phyloP scores from a whole-genome alignment of 2,113 vertebrate genomes.

The Hirundichthys speculiger region DNA sequence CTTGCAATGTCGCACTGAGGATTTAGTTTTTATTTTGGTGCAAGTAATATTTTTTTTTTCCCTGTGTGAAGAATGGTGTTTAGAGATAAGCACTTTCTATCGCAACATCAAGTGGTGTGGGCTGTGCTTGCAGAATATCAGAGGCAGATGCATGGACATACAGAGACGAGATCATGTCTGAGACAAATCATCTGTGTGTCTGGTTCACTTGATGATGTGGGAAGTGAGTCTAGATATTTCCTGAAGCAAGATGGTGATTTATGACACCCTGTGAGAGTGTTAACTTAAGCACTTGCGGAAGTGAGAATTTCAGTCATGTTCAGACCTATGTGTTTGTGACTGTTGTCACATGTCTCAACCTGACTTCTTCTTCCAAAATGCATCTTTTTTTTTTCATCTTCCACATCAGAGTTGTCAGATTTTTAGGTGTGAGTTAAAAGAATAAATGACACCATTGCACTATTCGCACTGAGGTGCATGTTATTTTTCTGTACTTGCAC shows the following conservation, averaged over 20 bases:
- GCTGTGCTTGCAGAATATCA: slow-evolving; percentile 2
- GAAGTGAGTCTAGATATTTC: slow-evolving; percentile 26
- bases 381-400: background rate
- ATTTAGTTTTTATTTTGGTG: slow-evolving; percentile 7
- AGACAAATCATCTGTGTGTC: slow-evolving; percentile 7
- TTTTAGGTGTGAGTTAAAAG: no score
- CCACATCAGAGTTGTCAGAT: background rate
- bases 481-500: no score
- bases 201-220: slow-evolving; percentile 7
- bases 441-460: no score
- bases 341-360: slow-evolving; percentile 8
- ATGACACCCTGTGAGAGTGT: slow-evolving; percentile 28
- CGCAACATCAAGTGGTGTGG: background rate
- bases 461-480: no score
- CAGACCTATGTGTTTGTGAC: slow-evolving; percentile 15
- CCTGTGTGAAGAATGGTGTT: background rate
- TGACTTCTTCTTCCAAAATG: background rate
- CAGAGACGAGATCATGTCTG: slow-evolving; percentile 8
- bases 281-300: slow-evolving; percentile 22
- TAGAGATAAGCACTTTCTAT: background rate
- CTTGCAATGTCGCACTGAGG: slow-evolving; percentile 7
- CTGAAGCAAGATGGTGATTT: slow-evolving; percentile 28
- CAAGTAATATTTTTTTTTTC: background rate
- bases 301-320: slow-evolving; percentile 26
- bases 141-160: no score